phyloP scores from a whole-genome alignment of 2,113 vertebrate species.

The Charina bottae region DNA sequence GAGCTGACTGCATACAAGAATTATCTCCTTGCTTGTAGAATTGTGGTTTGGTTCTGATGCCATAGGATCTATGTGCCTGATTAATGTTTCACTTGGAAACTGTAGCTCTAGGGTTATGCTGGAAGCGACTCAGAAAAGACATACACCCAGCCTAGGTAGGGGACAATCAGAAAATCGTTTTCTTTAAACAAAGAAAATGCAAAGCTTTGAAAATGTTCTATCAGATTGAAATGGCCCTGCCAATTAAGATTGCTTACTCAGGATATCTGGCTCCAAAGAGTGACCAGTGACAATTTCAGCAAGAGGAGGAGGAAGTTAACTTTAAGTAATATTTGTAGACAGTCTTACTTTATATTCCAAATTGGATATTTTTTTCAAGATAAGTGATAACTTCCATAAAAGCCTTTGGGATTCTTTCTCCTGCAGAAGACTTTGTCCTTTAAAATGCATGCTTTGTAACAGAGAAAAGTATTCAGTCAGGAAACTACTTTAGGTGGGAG shows the following conservation, averaged over 20 bases:
- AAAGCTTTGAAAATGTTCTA: not conserved
- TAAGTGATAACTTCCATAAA: not conserved
- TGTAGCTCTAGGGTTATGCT: not conserved
- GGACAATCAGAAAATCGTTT: not conserved
- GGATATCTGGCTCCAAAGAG: not conserved
- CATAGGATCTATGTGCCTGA: not conserved
- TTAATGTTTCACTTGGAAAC: not conserved
- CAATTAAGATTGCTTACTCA: not conserved
- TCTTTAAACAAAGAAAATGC: not conserved
- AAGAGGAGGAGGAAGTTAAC: not conserved
- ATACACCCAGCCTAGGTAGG: not conserved
- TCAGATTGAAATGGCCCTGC: not conserved
- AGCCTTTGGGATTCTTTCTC: not conserved
- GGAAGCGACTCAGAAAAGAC: not conserved
- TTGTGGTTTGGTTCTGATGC: not conserved
- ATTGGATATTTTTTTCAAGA: not conserved
- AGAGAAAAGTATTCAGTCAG: conserved; percentile 37
- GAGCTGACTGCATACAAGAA: not conserved
- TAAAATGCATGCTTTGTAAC: conserved; percentile 44
- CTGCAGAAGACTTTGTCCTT: not conserved
- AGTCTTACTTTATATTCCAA: not conserved
- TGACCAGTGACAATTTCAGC: not conserved
- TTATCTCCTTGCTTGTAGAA: not conserved
- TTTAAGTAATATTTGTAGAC: not conserved
- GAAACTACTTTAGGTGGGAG: conserved; percentile 25